A percentile compares a stretch with the other conserved stretches of the same genome.
These are phyloP conservation scores for Saturnia japonica DNA, from an alignment of 2,888 invertebrate species.

Conservation along the genomic window DNA sequence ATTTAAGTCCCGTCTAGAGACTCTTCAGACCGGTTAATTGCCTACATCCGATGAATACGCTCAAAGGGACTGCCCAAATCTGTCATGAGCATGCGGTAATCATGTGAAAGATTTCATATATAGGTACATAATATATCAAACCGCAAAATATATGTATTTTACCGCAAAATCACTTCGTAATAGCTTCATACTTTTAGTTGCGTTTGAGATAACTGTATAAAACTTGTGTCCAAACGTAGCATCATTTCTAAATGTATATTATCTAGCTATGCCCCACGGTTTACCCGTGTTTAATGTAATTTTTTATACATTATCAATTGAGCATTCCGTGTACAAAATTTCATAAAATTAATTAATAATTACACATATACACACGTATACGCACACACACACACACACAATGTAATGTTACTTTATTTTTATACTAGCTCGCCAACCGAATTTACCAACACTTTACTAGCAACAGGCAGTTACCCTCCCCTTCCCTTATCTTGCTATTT, in stretches of 20 bases:
- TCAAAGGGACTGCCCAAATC: conserved; percentile 20
- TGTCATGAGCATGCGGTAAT: conserved; percentile 17
- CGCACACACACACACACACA: no score
- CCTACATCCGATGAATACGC: conserved; percentile 10
- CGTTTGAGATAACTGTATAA: background rate
- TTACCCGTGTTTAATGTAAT: no score
- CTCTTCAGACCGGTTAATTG: conserved; percentile 20
- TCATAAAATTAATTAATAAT: no score
- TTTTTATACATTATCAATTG: no score
- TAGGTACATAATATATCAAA: background rate
- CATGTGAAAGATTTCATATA: conserved; percentile 13
- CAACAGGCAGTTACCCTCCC: no score
- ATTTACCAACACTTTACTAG: no score
- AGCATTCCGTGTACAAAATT: no score
- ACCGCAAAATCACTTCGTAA: conserved; percentile 10
- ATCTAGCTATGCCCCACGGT: no score
- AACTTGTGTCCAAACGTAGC: background rate
- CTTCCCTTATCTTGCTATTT: no score
- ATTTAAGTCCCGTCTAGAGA: conserved; percentile 18
- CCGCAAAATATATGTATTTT: conserved; percentile 4
- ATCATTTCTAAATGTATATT: background rate
- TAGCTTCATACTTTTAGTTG: background rate
- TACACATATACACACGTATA: no score
- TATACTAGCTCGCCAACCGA: no score
- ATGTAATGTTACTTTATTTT: no score